Evolutionary conservation across 2,888 invertebrate species (phyloP), one percentile per base, ranked within the genome.

Genomic region (Abrostola triplasia): DNA sequence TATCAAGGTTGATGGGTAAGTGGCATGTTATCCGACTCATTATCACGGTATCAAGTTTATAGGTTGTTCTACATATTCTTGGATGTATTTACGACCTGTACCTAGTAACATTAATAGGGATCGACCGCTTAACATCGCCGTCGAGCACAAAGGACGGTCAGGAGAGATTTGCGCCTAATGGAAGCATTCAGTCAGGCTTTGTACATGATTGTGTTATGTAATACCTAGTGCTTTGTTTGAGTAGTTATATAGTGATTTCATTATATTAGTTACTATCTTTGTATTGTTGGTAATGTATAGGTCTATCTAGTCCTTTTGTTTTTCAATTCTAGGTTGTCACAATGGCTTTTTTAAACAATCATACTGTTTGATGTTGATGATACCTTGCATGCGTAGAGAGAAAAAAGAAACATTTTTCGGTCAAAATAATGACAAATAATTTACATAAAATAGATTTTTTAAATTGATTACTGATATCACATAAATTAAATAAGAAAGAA

Each of bases 51-150:
- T 71, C 67, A 36, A 49, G 61, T 73, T 53, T 62, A 61, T 57
- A 55, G 70, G 41, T 35, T 56, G 38, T 13, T 35, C 50, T 61
- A 40, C 10, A 40, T 54, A 42, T 59, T 60, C 50, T 64, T 49
- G 49, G 38, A 65, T 59, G 55, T 68, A 44, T 67, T 68, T 59
- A 53, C 47, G 49, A 50, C 48, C 35, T 49, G 44, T 68, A 58
- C 55, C 71, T 70, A 70, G 58, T 74, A 67, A 63, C 35, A 60
- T 70, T 60, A 67, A 73, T 67, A 58, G 67, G 66, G 59, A 55
- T 70, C 52, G 73, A 48, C 48, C 42, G 59, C 37, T 49, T 24
- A 44, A 54, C 12, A 63, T 73, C 70, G 57, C 74, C 35, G 67
- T 64, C 51, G 51, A 58, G 60, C 69, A 47, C 11, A 50, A 49